These are phyloP conservation scores for Aythya fuligula DNA, from an alignment of 2,797 vertebrate genomes.

Conservation along the genomic window DNA sequence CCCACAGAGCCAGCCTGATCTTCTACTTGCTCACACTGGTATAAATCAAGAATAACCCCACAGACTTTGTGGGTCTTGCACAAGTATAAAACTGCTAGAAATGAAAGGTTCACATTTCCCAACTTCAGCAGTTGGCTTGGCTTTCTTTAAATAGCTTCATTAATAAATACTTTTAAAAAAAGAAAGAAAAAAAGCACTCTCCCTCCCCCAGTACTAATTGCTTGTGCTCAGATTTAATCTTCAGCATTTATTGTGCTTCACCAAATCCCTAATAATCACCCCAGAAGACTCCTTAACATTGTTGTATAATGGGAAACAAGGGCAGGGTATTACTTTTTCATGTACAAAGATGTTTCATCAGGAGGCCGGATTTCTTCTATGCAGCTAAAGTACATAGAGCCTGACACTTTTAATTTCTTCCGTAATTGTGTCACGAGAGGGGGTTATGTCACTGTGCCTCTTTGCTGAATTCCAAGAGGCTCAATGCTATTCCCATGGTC, in stretches of 20 bases:
- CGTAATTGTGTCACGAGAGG: constrained; percentile 72
- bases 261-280: constrained; percentile 76
- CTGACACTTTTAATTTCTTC: constrained; percentile 78
- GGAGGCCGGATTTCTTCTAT: constrained; percentile 72
- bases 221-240: constrained; percentile 72
- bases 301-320: constrained; percentile 77
- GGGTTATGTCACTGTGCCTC: constrained; percentile 67
- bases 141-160: constrained; percentile 69
- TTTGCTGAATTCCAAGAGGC: constrained; percentile 71
- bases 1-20: constrained; percentile 58
- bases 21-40: constrained; percentile 53
- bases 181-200: background rate
- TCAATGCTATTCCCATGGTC: constrained; percentile 73
- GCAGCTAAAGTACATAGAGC: constrained; percentile 65
- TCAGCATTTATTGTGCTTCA: constrained; percentile 71
- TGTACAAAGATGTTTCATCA: constrained; percentile 74
- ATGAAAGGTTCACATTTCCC: constrained; percentile 64
- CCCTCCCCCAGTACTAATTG: constrained; percentile 71
- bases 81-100: constrained; percentile 64
- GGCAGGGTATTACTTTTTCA: constrained; percentile 76
- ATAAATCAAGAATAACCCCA: constrained; percentile 62
- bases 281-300: constrained; percentile 76
- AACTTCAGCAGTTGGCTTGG: constrained; percentile 44
- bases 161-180: constrained; percentile 58
- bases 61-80: constrained; percentile 56